Conservation (phyloP, 1,140 invertebrate species). For the Panagrolaimus sp. region DNA sequence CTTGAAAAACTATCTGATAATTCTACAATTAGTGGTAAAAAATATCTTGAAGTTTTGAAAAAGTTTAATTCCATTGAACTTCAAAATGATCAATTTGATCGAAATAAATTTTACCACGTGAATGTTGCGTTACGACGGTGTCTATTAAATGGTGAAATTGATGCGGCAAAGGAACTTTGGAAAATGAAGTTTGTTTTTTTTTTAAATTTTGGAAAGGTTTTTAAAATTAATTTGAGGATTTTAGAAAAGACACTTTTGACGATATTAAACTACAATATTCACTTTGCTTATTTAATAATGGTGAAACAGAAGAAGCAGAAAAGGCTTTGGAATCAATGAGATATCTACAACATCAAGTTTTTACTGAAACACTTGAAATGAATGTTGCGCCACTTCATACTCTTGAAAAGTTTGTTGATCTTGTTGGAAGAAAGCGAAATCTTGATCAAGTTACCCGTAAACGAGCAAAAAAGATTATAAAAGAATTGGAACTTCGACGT, state of each 20-base stretch:
- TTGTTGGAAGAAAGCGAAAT: not conserved
- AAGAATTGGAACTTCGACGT: not conserved
- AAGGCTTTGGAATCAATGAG: not conserved
- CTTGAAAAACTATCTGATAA: not conserved
- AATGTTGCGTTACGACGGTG: not conserved
- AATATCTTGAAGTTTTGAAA: constrained; percentile 2
- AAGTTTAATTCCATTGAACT: not conserved
- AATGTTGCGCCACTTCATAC: not conserved
- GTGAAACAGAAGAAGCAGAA: not conserved
- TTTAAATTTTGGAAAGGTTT: not conserved
- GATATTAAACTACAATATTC: constrained; percentile 6
- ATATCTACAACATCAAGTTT: not conserved
- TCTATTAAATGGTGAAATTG: not conserved
- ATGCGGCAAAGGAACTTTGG: not conserved
- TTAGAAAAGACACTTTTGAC: not conserved
- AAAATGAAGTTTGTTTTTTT: constrained; percentile 8
- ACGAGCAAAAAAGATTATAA: not conserved
- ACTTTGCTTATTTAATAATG: constrained; percentile 10
- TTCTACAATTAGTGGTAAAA: not conserved
- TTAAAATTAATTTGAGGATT: not conserved
- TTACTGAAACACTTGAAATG: not conserved
- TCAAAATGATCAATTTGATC: not conserved
- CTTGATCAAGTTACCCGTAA: not conserved
- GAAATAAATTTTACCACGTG: not conserved
- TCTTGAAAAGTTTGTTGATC: constrained; percentile 6